Conservation (phyloP, 1,140 invertebrate species). For the Rhagoletis zephyria region DNA sequence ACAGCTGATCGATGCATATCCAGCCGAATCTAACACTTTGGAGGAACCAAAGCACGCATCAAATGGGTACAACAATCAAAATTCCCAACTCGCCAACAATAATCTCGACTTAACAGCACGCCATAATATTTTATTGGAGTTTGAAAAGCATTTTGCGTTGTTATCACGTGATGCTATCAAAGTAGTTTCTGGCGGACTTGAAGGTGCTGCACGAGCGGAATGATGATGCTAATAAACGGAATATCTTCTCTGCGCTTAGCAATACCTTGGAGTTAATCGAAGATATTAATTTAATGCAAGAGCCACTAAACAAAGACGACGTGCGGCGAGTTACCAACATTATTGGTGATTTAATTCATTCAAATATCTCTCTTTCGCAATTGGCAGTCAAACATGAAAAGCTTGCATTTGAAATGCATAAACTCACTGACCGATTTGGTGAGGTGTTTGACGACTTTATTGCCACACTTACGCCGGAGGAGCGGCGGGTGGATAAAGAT, state of each 20-base stretch:
- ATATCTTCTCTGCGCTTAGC: not conserved
- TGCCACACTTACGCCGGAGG: not conserved
- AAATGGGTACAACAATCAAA: not conserved
- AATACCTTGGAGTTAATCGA: not conserved
- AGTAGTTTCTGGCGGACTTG: not conserved
- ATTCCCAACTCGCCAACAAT: not conserved
- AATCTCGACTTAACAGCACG: not conserved
- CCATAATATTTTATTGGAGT: conserved; percentile 9
- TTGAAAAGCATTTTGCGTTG: conserved; percentile 17
- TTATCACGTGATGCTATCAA: not conserved
- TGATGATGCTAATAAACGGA: not conserved
- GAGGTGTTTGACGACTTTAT: conserved; percentile 1
- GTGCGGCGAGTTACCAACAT: not conserved
- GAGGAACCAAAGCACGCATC: not conserved
- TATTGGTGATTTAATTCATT: conserved; percentile 1
- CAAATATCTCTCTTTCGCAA: not conserved
- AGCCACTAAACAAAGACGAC: not conserved
- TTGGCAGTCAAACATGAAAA: not conserved
- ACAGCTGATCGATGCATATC: not conserved
- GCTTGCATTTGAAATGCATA: conserved; percentile 7
- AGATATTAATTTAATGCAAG: conserved; percentile 5
- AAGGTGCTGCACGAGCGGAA: not conserved
- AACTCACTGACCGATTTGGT: not conserved
- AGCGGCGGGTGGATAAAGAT: not conserved
- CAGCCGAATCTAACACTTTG: not conserved